These are phyloP conservation scores for Streptopelia turtur DNA, from an alignment of 2,797 vertebrate species.

Conservation along the genomic window DNA sequence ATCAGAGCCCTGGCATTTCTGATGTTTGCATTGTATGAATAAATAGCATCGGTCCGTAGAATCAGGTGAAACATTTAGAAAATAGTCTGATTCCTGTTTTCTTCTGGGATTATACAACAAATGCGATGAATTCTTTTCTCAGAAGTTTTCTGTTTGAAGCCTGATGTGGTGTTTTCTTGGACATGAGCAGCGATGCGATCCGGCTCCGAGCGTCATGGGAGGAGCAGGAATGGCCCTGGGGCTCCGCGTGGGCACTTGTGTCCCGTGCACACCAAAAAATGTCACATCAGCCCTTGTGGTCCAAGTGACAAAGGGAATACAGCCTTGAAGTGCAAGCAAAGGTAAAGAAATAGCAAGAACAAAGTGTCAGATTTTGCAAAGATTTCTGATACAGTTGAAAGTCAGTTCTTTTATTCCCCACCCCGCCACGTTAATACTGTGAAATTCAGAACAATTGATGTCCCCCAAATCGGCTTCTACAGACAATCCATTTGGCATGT, in stretches of 20 bases:
- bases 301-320: not conserved
- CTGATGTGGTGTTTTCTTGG: not conserved
- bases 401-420: rapidly evolving
- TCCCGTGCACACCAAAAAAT: not conserved
- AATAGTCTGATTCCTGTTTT: not conserved
- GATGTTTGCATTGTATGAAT: not conserved
- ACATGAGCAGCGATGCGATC: not conserved
- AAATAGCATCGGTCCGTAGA: not conserved
- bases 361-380: not conserved
- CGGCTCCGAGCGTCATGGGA: not conserved
- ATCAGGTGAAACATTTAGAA: not conserved
- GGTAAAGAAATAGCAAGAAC: constrained; percentile 11
- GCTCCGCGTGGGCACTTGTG: not conserved
- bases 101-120: not conserved
- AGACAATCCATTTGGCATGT: constrained; percentile 35
- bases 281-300: not conserved
- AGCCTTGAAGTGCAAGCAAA: constrained; percentile 26
- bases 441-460: constrained; percentile 37
- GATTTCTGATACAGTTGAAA: constrained; percentile 15
- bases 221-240: not conserved
- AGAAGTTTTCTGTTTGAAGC: not conserved
- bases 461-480: not conserved
- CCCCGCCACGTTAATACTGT: not conserved
- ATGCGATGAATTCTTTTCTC: not conserved
- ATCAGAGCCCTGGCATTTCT: constrained; percentile 25